These are phyloP conservation scores for Labroides dimidiatus DNA, from an alignment of 2,797 vertebrate species.

Conservation along the genomic window DNA sequence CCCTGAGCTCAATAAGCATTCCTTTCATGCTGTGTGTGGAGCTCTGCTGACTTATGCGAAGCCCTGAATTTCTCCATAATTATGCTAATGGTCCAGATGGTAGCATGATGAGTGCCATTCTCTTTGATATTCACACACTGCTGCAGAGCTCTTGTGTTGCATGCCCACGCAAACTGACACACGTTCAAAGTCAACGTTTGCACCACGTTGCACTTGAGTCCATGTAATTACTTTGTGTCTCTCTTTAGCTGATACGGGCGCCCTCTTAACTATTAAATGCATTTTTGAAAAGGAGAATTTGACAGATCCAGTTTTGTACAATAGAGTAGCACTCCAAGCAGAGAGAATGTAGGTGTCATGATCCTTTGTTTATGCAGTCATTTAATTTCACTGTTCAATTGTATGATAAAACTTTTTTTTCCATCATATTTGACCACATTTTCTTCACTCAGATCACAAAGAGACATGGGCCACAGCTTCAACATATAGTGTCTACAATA, in stretches of 20 bases:
- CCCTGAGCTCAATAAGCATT: conserved; percentile 70
- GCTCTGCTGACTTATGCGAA: conserved; percentile 75
- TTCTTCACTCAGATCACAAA: background rate
- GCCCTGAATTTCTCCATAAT: conserved; percentile 79
- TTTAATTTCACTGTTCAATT: conserved; percentile 5
- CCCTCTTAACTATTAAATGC: conserved; percentile 54
- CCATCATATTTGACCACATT: background rate
- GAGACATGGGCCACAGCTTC: background rate
- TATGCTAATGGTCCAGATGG: conserved; percentile 85
- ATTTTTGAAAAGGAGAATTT: conserved; percentile 45
- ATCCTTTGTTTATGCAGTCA: conserved; percentile 28
- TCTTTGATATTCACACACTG: conserved; percentile 77
- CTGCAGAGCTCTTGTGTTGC: conserved; percentile 66
- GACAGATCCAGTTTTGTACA: conserved; percentile 32
- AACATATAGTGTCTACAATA: background rate
- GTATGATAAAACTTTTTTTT: background rate
- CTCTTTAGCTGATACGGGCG: conserved; percentile 40
- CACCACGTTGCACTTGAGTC: conserved; percentile 62
- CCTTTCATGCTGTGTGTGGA: conserved; percentile 76
- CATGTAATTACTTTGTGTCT: conserved; percentile 58
- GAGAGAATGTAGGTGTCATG: conserved; percentile 25
- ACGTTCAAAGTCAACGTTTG: conserved; percentile 65
- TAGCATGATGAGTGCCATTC: conserved; percentile 78
- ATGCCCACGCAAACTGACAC: conserved; percentile 69
- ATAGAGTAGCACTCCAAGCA: conserved; percentile 37